phyloP scores from a whole-genome alignment of 2,797 vertebrate genomes.

The Sebastes matsubarae region DNA sequence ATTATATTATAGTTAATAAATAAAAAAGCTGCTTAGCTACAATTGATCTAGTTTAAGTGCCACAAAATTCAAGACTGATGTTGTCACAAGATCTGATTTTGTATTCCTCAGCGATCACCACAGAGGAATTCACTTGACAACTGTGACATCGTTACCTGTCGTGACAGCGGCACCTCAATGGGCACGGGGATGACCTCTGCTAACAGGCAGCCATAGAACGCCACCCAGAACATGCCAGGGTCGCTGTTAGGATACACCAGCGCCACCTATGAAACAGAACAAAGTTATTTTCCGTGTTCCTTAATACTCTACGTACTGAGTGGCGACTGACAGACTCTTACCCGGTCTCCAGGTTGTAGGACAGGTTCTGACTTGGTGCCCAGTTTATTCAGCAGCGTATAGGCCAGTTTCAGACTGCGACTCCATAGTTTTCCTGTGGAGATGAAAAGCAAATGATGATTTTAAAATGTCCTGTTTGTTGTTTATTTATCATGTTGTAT shows the following conservation, averaged over 20 bases:
- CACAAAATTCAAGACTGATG: neutral
- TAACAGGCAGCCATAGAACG: constrained; percentile 96
- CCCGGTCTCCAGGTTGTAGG: constrained; percentile 93
- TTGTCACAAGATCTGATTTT: neutral
- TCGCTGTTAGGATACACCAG: constrained; percentile 98
- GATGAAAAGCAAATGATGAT: neutral
- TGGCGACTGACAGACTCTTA: constrained; percentile 67
- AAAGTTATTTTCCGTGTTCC: neutral
- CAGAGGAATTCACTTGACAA: neutral
- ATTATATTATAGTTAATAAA: neutral
- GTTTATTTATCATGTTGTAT: constrained; percentile 7
- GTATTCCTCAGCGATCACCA: neutral
- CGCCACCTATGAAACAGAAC: constrained; percentile 86
- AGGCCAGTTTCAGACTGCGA: constrained; percentile 96
- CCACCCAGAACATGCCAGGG: constrained; percentile 98
- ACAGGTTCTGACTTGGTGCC: constrained; percentile 97
- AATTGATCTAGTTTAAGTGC: neutral
- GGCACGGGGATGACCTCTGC: constrained; percentile 98
- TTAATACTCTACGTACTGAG: neutral
- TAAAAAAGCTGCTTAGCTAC: neutral
- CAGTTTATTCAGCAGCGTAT: constrained; percentile 96
- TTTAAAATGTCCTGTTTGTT: neutral
- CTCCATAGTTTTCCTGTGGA: constrained; percentile 94
- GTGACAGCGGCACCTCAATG: constrained; percentile 97
- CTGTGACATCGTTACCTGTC: constrained; percentile 86